A percentile compares a stretch with the other conserved stretches of the same genome.
phyloP scores from a whole-genome alignment of 1,140 invertebrate genomes.

The Hyles vespertilio region DNA sequence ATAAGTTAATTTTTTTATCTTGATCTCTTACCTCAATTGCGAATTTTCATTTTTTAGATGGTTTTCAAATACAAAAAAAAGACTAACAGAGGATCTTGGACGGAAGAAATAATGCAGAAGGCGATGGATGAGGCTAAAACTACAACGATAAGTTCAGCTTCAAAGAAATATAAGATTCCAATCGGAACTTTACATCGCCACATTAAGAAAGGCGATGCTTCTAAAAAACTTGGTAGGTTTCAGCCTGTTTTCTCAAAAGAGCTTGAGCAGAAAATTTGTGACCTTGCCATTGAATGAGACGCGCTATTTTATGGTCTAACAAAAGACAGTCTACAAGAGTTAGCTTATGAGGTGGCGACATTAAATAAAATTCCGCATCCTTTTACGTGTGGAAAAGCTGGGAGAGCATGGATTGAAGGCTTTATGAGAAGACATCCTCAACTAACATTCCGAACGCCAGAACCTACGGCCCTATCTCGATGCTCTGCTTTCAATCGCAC shows the following conservation, averaged over 20 bases:
- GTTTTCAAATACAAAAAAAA: too few species aligned
- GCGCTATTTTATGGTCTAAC: constrained; percentile 5
- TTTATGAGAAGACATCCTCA: constrained; percentile 18
- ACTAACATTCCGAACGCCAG: constrained; percentile 16
- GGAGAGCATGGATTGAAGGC: constrained; percentile 1
- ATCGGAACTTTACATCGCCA: constrained; percentile 10
- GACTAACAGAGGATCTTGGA: too few species aligned
- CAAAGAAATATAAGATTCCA: constrained; percentile 11
- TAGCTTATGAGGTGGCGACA: constrained; percentile 12
- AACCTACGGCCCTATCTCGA: constrained; percentile 24
- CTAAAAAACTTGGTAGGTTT: constrained; percentile 16
- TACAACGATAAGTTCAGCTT: constrained; percentile 7
- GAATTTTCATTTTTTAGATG: too few species aligned
- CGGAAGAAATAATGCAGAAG: too few species aligned
- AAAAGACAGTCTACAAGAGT: not conserved
- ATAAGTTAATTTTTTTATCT: too few species aligned
- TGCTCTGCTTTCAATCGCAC: constrained; percentile 17
- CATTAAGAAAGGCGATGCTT: constrained; percentile 10
- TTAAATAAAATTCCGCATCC: constrained; percentile 14
- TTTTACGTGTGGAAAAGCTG: constrained; percentile 6
- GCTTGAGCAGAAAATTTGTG: constrained; percentile 14
- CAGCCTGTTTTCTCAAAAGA: constrained; percentile 14
- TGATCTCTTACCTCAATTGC: too few species aligned
- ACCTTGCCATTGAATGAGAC: constrained; percentile 13
- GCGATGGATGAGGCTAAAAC: too few species aligned